phyloP scores from a whole-genome alignment of 2,797 vertebrate genomes.

The Sibirionetta formosa region DNA sequence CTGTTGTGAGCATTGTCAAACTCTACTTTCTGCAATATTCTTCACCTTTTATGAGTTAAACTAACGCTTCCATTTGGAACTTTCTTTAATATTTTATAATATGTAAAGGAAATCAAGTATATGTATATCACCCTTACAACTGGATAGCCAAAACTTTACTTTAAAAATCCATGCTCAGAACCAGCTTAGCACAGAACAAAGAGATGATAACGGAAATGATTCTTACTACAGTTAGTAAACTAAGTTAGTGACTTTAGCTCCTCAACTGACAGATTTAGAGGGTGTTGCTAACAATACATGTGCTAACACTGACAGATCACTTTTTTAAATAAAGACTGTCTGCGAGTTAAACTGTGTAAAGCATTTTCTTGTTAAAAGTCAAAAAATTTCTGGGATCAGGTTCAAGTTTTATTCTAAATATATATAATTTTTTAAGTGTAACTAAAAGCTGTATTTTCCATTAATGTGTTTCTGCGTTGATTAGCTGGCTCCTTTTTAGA shows the following conservation, averaged over 20 bases:
- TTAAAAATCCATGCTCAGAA: not conserved
- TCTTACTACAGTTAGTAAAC: not conserved
- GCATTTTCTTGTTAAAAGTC: conserved; percentile 82
- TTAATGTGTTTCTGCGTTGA: conserved; percentile 79
- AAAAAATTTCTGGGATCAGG: conserved; percentile 79
- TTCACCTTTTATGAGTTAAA: not conserved
- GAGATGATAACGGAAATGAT: not conserved
- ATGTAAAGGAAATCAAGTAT: not conserved
- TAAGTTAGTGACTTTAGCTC: not conserved
- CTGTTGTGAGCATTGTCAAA: not conserved
- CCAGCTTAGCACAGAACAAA: not conserved
- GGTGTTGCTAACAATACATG: not conserved
- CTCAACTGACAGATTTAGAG: not conserved
- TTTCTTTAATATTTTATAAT: conserved; percentile 15
- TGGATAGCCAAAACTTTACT: not conserved
- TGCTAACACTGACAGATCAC: conserved; percentile 88
- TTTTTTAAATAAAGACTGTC: conserved; percentile 75
- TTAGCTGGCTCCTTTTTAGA: conserved; percentile 81
- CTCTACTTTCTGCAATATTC: not conserved
- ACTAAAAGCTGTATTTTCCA: conserved; percentile 80
- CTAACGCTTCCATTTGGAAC: conserved; percentile 25
- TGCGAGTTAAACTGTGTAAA: conserved; percentile 84
- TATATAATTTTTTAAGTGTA: conserved; percentile 80
- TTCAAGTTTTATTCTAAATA: conserved; percentile 84
- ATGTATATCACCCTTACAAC: not conserved